phyloP scores from a whole-genome alignment of 2,888 invertebrate species.

The Meta bourneti region DNA sequence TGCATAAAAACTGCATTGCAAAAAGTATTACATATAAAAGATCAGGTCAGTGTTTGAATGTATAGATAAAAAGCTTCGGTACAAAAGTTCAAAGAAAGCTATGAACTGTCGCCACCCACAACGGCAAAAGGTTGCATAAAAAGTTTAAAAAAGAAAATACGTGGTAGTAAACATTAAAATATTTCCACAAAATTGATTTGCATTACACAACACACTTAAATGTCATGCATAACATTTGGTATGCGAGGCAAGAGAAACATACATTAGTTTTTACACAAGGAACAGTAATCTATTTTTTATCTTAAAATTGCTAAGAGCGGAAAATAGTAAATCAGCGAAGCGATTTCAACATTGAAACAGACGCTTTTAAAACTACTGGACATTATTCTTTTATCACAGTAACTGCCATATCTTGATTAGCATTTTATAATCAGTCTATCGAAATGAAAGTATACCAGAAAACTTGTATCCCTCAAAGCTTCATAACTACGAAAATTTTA shows the following conservation, averaged over 20 bases:
- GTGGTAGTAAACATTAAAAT: not conserved
- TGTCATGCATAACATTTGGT: not conserved
- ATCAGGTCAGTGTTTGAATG: not conserved
- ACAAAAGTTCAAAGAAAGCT: conserved; percentile 23
- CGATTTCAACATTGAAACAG: too few relatives aligned
- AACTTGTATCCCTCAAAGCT: too few relatives aligned
- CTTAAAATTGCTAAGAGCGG: conserved; percentile 39
- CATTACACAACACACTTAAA: not conserved
- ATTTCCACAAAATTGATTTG: not conserved
- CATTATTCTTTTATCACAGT: not conserved
- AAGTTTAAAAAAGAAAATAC: conserved; percentile 5
- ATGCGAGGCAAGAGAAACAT: not conserved
- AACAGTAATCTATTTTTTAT: not conserved
- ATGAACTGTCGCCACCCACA: not conserved
- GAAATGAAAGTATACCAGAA: too few relatives aligned
- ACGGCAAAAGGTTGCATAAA: conserved; percentile 3
- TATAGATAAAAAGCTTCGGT: conserved; percentile 16
- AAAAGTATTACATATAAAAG: conserved; percentile 12
- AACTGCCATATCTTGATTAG: not conserved
- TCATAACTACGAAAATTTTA: too few relatives aligned
- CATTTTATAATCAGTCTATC: too few relatives aligned
- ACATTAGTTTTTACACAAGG: not conserved
- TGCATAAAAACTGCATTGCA: conserved; percentile 13
- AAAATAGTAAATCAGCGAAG: not conserved
- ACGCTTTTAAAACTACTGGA: not conserved